Evolutionary conservation across 2,888 invertebrate species (phyloP).

Genomic region (Andrena trimmerana): DNA sequence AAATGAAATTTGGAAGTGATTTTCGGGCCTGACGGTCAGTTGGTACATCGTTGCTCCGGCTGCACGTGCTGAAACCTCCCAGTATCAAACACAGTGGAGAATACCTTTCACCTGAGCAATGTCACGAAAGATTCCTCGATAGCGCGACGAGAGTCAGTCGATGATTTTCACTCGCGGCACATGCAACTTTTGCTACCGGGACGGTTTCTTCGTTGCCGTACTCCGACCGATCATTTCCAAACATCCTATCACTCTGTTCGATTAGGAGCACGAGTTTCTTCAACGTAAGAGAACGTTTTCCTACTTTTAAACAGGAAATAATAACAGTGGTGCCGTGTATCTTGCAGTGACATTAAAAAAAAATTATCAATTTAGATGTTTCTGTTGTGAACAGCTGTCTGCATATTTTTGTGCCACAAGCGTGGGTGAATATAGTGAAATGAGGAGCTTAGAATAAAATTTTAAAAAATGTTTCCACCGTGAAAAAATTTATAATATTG

Average conservation of each 20-base stretch:
- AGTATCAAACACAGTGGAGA: slow-evolving; percentile 50
- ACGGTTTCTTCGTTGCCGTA: not conserved
- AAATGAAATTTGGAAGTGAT: not conserved
- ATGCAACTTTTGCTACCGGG: slow-evolving; percentile 40
- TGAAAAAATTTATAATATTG: not conserved
- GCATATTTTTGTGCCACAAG: not conserved
- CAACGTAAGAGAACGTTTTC: not conserved
- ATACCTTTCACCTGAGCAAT: slow-evolving; percentile 78
- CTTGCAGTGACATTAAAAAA: not conserved
- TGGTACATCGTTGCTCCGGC: slow-evolving; percentile 41
- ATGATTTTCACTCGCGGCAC: slow-evolving; percentile 71
- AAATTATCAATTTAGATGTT: not conserved
- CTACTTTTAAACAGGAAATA: not conserved
- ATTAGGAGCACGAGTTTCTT: not conserved
- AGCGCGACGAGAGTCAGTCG: slow-evolving; percentile 71
- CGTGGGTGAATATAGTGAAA: slow-evolving; percentile 7
- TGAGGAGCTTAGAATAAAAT: not conserved
- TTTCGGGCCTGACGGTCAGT: not conserved
- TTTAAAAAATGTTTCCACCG: not conserved
- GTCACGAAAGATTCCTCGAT: slow-evolving; percentile 74
- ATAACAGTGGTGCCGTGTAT: not conserved
- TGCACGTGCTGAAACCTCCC: slow-evolving; percentile 47
- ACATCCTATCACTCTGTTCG: not conserved
- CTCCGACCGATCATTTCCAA: not conserved
- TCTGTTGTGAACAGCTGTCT: not conserved